Percentiles rank a stretch among this genome's conserved stretches.
phyloP scores from a whole-genome alignment of 2,113 vertebrate species.

The Triplophysa dalaica region DNA sequence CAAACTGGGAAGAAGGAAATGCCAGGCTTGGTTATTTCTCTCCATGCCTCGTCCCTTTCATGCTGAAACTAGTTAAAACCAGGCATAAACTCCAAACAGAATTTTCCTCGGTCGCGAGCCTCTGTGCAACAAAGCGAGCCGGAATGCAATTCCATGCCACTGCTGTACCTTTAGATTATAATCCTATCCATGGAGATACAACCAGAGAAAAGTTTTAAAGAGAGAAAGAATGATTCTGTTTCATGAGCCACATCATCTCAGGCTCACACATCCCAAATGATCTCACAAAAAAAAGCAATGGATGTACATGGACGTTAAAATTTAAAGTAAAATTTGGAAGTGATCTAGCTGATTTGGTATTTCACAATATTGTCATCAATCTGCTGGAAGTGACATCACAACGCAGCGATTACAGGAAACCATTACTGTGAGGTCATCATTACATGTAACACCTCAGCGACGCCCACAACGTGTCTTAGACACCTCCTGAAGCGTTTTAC shows the following conservation, averaged over 20 bases:
- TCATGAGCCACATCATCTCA: not conserved
- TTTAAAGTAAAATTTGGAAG: too few relatives aligned
- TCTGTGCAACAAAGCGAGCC: constrained; percentile 61
- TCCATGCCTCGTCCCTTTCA: constrained; percentile 35
- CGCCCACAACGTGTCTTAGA: constrained; percentile 52
- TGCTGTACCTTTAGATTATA: constrained; percentile 79
- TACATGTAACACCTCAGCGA: constrained; percentile 62
- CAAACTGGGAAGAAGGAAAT: constrained; percentile 10
- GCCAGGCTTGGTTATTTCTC: not conserved
- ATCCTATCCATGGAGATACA: constrained; percentile 71
- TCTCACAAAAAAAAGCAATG: constrained; percentile 13
- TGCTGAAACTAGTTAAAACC: constrained; percentile 30
- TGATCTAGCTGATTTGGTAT: not conserved
- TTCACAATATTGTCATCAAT: not conserved
- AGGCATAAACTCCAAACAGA: constrained; percentile 14
- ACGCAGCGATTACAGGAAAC: constrained; percentile 71
- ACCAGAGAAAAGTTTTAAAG: constrained; percentile 57
- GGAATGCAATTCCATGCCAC: constrained; percentile 66
- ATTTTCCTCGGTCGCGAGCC: not conserved
- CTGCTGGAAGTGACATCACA: constrained; percentile 50
- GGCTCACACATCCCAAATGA: constrained; percentile 21
- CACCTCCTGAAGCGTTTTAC: constrained; percentile 49
- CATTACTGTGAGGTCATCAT: constrained; percentile 48
- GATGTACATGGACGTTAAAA: not conserved
- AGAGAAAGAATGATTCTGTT: constrained; percentile 47